Evolutionary conservation across 1,140 invertebrate species (phyloP).

Genomic region (Calliopsis andreniformis): DNA sequence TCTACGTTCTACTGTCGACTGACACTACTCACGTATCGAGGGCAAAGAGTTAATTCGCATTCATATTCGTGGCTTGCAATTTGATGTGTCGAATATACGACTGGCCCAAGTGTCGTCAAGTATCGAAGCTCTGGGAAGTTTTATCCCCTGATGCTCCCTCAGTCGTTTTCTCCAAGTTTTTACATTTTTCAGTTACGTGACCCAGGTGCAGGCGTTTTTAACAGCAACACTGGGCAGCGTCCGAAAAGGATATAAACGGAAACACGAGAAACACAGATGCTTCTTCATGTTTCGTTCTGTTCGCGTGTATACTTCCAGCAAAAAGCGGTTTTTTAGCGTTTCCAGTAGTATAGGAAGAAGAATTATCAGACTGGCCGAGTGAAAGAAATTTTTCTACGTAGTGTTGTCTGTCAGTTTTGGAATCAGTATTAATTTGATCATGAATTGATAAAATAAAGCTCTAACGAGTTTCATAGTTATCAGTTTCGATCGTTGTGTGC

Average conservation of each 20-base stretch:
- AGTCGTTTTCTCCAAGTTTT: neutral
- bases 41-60: conserved; percentile 12
- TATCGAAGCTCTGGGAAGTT: conserved; percentile 11
- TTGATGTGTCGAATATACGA: conserved; percentile 18
- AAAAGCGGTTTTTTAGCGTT: neutral
- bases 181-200: conserved; percentile 23
- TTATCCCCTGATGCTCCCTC: neutral
- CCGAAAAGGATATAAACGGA: conserved; percentile 3
- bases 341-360: neutral
- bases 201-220: conserved; percentile 14
- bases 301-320: neutral
- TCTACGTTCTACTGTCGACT: too few relatives aligned
- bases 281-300: neutral
- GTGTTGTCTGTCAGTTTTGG: too few relatives aligned
- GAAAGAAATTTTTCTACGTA: too few relatives aligned
- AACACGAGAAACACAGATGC: neutral
- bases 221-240: neutral
- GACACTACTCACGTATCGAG: neutral
- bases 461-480: too few relatives aligned
- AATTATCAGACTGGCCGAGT: neutral
- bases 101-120: neutral
- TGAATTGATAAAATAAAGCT: too few relatives aligned
- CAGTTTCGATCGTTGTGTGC: too few relatives aligned
- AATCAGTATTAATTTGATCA: too few relatives aligned
- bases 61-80: neutral